Percentiles rank a stretch among this genome's conserved stretches.
phyloP scores from a whole-genome alignment of 2,797 vertebrate species.

The Danio tinwini region DNA sequence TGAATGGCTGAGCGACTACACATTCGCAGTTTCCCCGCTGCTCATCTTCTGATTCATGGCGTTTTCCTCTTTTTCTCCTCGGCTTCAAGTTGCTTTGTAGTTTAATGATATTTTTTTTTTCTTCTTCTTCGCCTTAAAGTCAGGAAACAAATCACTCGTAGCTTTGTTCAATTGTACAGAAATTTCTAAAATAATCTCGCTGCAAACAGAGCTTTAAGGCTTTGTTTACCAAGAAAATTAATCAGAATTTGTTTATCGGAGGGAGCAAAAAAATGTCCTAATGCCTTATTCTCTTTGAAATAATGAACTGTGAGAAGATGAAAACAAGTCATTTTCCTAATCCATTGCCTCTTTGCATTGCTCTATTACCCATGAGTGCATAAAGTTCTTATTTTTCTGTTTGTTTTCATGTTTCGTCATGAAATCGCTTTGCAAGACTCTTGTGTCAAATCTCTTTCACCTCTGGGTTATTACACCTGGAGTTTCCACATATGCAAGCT shows the following conservation, averaged over 20 bases:
- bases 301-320: conserved; percentile 78
- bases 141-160: conserved; percentile 45
- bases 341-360: conserved; percentile 71
- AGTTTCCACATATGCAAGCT: neutral
- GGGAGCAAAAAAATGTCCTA: conserved; percentile 67
- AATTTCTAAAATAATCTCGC: conserved; percentile 74
- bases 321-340: conserved; percentile 80
- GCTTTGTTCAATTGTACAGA: conserved; percentile 67
- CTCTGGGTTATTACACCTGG: neutral
- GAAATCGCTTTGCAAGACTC: conserved; percentile 55
- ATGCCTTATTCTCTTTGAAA: conserved; percentile 85
- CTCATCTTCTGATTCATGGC: conserved; percentile 2
- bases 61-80: conserved; percentile 52
- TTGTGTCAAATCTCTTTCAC: conserved; percentile 52
- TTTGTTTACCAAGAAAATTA: conserved; percentile 76
- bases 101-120: conserved; percentile 66
- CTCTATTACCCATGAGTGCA: conserved; percentile 76
- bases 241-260: conserved; percentile 79
- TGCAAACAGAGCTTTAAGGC: conserved; percentile 73
- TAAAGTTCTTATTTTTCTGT: conserved; percentile 66
- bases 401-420: conserved; percentile 51
- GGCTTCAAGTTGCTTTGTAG: conserved; percentile 68
- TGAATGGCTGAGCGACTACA: neutral
- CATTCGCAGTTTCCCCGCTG: neutral
- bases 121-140: conserved; percentile 44